Evolutionary conservation across 2,797 vertebrate species (phyloP), one percentile per base, ranked within the genome.

Genomic region (Poeciliopsis paucimaculata): DNA sequence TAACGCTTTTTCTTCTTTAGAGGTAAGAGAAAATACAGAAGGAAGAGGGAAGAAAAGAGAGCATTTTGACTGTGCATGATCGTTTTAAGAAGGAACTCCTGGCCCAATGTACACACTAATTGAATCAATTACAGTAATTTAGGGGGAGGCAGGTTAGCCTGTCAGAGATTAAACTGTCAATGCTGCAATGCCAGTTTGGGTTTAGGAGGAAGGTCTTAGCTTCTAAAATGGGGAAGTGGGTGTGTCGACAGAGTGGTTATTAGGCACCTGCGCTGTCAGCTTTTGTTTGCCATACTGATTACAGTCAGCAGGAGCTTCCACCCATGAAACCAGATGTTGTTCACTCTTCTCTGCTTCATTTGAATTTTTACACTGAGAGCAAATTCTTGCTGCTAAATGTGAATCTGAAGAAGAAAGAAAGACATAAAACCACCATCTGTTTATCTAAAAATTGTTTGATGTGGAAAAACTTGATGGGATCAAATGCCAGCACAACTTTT

Each of bases 121-220:
- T 95, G 85, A 95, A 90, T 95, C 87, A 93, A 95, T 95, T 94
- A 92, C 88, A 90, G 91, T 94, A 77, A 95, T 95, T 95, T 93
- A 88, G 79, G 80, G 80, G 90, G 88, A 83, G 84, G 83, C 84
- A 82, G 77, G 83, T 92, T 89, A 90, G 80, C 82, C 72, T 83
- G 91, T 79, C 82, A 81, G 88, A 89, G 92, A 94, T 95, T 88
- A 88, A 93, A 94, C 91, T 91, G 93, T 94, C 94, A 93, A 73
- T 10, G 86, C 89, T 68, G 78, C 83, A 57, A 66, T 78, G 77
- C 77, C 77, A 84, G 66, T 89, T 81, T 76, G 74, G 36, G 82
- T 80, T 88, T 78, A 86, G 86, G 83, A 89, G 66, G 55, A 83
- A 90, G 83, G 88, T 64, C 57, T 60, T 36, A 49, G 84, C 68